phyloP scores from a whole-genome alignment of 1,140 invertebrate genomes.

The Leptinotarsa lineolata region DNA sequence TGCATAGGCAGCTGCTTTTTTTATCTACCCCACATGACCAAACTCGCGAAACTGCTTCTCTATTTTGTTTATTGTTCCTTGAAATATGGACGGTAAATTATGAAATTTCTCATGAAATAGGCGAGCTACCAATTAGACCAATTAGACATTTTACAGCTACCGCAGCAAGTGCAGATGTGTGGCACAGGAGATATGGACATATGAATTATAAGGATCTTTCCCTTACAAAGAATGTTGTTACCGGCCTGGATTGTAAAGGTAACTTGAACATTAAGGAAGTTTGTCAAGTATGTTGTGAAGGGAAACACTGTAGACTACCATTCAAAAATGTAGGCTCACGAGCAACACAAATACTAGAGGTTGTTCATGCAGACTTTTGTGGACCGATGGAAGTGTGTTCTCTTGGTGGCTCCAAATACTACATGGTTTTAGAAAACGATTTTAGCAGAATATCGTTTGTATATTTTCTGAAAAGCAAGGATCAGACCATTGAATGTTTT shows the following conservation, averaged over 20 bases:
- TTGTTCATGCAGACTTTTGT: slow-evolving; percentile 35
- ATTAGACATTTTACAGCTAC: slow-evolving; percentile 32
- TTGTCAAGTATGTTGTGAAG: slow-evolving; percentile 46
- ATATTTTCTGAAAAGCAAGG: slow-evolving; percentile 51
- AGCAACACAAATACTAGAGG: slow-evolving; percentile 42
- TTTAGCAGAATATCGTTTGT: slow-evolving; percentile 50
- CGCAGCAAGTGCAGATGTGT: slow-evolving; percentile 29
- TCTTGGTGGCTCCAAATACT: too few species aligned
- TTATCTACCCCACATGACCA: too few species aligned
- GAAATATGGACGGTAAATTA: too few species aligned
- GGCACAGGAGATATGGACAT: slow-evolving; percentile 47
- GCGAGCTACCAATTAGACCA: too few species aligned
- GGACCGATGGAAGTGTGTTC: too few species aligned
- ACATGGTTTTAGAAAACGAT: slow-evolving; percentile 52
- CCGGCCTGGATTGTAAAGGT: slow-evolving; percentile 20
- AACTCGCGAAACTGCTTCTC: too few species aligned
- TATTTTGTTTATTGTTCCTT: too few species aligned
- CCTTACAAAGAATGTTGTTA: slow-evolving; percentile 32
- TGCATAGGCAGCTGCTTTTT: too few species aligned
- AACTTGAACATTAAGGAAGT: slow-evolving; percentile 39
- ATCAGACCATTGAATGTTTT: slow-evolving; percentile 43
- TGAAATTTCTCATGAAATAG: too few species aligned
- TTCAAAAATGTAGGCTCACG: slow-evolving; percentile 40
- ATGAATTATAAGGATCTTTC: slow-evolving; percentile 41
- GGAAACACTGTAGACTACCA: slow-evolving; percentile 45